Conservation (phyloP, 2,113 vertebrate genomes). For the Carlito syrichta region DNA sequence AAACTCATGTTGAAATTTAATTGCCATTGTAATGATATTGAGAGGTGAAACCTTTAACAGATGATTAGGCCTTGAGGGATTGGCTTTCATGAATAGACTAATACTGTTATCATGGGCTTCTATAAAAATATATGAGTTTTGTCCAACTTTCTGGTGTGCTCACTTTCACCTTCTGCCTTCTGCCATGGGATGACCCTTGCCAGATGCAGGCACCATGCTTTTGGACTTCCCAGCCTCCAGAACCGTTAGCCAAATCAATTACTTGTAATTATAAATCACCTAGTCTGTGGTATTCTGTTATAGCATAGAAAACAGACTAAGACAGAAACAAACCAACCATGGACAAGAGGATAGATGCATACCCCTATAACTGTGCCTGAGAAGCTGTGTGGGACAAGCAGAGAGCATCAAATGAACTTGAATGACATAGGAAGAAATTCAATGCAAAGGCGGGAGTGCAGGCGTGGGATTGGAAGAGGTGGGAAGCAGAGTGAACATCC, state of each 20-base stretch:
- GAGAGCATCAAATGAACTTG: background rate
- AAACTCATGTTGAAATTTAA: background rate
- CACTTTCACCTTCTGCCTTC: background rate
- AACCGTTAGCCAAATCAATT: background rate
- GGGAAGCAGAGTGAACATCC: background rate
- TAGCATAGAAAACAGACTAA: background rate
- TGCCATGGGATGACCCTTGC: background rate
- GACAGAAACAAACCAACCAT: background rate
- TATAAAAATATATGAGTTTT: background rate
- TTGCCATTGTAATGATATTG: background rate
- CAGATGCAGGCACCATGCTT: background rate
- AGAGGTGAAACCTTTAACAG: background rate
- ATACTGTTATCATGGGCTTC: background rate
- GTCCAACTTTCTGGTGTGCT: background rate
- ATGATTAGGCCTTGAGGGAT: background rate
- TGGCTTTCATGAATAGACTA: background rate
- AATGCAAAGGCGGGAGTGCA: background rate
- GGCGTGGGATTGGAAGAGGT: accelerated
- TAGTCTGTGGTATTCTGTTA: background rate
- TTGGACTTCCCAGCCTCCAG: background rate
- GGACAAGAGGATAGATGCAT: background rate
- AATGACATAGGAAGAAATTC: background rate
- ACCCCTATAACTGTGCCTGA: accelerated
- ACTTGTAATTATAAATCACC: background rate
- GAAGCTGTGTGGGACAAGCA: background rate